A percentile compares a stretch with the other conserved stretches of the same genome.
These are phyloP conservation scores for Emys orbicularis DNA, from an alignment of 2,797 vertebrate genomes.

Conservation along the genomic window DNA sequence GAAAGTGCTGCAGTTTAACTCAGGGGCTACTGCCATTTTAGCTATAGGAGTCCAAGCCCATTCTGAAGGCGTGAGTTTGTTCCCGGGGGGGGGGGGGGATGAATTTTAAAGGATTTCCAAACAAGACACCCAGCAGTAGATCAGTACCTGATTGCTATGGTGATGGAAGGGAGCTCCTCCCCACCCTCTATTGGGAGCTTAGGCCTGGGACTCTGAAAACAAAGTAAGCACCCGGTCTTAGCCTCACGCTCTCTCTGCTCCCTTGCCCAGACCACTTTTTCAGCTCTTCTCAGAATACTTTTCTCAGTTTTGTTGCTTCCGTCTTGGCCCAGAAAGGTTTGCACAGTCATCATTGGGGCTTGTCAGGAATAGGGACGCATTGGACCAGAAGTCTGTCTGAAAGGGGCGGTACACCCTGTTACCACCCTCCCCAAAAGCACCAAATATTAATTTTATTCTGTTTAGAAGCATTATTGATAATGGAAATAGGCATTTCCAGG, in stretches of 20 bases:
- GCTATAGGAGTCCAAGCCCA: not conserved
- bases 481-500: not conserved
- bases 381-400: not conserved
- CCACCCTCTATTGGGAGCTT: not conserved
- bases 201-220: not conserved
- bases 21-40: not conserved
- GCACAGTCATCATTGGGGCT: not conserved
- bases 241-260: not conserved
- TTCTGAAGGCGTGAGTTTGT: not conserved
- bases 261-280: not conserved
- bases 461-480: too few relatives aligned
- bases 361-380: not conserved
- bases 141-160: not conserved
- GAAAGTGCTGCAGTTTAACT: not conserved
- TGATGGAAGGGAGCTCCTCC: not conserved
- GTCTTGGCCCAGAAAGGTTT: not conserved
- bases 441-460: too few relatives aligned
- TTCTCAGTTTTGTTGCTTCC: not conserved
- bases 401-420: not conserved
- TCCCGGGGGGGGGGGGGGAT: fast-evolving
- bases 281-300: not conserved
- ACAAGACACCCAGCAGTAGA: not conserved
- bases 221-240: not conserved
- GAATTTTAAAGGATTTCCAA: not conserved
- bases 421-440: not conserved